Evolutionary conservation across 2,888 invertebrate species (phyloP), one percentile per base, ranked within the genome.

Genomic region (Bembecia ichneumoniformis): DNA sequence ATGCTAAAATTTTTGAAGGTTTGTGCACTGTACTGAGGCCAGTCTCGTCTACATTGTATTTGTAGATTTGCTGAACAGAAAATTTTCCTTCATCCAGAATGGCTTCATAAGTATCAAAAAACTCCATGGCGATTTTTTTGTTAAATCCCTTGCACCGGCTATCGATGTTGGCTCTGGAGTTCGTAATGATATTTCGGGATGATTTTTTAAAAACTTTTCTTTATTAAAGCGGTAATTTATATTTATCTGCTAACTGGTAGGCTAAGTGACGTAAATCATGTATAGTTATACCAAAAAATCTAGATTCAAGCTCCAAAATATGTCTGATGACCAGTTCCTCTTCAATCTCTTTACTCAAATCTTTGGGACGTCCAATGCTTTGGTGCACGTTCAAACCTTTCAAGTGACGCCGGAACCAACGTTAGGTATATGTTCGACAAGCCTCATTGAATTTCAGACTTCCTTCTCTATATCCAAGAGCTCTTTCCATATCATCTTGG

Each of bases 11-110:
- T 56, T 56, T 54, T 14, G 52, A 49, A 47, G 51, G 52, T 35
- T 56, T 58, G 15, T 53, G 51, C 34, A 55, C 54, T n/a, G 59
- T 55, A 47, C 46, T 49, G 16, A 54, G 48, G 28, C 46, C 51
- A 45, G 56, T 56, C 44, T 55, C 55, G 34, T 58, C 56, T 43
- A 57, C 47, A 46, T 58, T 59, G n/a, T n/a, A n/a, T n/a, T n/a
- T n/a, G 47, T 57, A 56, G 2, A 51, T 56, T 50, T 57, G 48
- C 35, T 55, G 48, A n/a, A 55, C 53, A 43, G 52, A 35, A 57
- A 61, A 59, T 17, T 50, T 49, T 4, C 35, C 14, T 17, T 7
- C 36, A 16, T 10, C 43, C 35, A 3, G 35, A 35, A 49, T 9
- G 9, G 44, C 7, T 51, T 53, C 55, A 43, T 50, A 52, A 44